Evolutionary conservation across 30 jellyfish, hydroid and myxozoan species (phyloP).

Genomic region (Turritopsis rubra): DNA sequence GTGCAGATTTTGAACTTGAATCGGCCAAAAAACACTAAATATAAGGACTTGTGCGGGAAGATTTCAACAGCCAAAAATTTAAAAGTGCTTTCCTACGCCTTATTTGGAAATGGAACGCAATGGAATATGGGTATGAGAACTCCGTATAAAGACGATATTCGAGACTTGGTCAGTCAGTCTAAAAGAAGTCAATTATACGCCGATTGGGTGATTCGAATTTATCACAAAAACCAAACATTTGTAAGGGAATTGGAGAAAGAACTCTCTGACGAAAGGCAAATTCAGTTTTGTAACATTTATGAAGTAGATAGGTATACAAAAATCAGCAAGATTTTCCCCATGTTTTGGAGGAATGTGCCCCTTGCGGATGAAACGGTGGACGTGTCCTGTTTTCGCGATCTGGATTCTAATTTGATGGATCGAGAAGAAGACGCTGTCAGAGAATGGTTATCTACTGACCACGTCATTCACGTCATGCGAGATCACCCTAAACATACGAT

Average conservation of each 20-base stretch:
- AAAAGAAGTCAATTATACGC: not conserved
- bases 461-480: slow-evolving; percentile 4
- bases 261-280: not conserved
- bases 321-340: not conserved
- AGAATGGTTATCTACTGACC: not conserved
- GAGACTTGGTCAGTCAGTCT: not conserved
- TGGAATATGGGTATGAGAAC: not conserved
- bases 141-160: not conserved
- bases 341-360: not conserved
- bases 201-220: not conserved
- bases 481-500: slow-evolving; percentile 4
- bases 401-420: not conserved
- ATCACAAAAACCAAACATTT: not conserved
- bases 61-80: not conserved
- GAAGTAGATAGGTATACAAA: not conserved
- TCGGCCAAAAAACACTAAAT: not conserved
- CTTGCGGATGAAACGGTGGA: not conserved
- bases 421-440: not conserved
- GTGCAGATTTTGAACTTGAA: not conserved
- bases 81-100: not conserved
- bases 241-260: not conserved
- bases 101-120: not conserved
- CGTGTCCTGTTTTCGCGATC: slow-evolving; percentile 1
- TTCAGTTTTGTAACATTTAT: not conserved
- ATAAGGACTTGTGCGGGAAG: not conserved